Percentiles rank a stretch among this genome's conserved stretches.
phyloP scores from a whole-genome alignment of 2,797 vertebrate genomes.

The Morelia viridis region DNA sequence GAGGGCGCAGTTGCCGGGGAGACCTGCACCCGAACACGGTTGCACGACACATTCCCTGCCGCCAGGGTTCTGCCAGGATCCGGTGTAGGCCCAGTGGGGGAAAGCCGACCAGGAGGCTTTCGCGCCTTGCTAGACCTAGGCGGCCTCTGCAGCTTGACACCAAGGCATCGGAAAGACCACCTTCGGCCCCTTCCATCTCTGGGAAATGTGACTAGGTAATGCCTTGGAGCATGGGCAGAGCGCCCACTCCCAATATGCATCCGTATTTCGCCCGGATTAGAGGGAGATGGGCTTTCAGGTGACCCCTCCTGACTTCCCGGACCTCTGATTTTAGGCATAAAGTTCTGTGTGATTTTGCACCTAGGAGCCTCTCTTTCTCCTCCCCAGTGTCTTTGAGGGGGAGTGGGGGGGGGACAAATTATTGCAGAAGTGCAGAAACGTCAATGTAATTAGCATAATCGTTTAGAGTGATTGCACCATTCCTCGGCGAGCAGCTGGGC shows the following conservation, averaged over 20 bases:
- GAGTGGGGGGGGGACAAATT: not conserved
- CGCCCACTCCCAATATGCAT: not conserved
- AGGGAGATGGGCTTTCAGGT: not conserved
- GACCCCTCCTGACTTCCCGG: not conserved
- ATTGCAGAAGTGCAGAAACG: too few species aligned
- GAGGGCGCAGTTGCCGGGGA: not conserved
- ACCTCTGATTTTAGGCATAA: not conserved
- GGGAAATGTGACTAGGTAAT: not conserved
- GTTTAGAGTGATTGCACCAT: not conserved
- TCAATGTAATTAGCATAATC: not conserved
- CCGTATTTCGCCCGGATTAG: not conserved
- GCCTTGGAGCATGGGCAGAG: slow-evolving; percentile 4
- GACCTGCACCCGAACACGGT: not conserved
- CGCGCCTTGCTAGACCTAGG: not conserved
- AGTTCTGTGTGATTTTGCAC: not conserved
- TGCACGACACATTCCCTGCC: not conserved
- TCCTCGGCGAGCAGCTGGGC: not conserved
- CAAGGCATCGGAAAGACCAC: fast-evolving
- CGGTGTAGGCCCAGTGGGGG: not conserved
- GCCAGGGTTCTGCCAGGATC: not conserved
- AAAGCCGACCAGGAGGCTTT: not conserved
- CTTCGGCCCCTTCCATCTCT: not conserved
- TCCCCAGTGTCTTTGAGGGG: not conserved
- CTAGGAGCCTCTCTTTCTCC: not conserved
- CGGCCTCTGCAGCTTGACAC: not conserved